Base-by-base conservation (phyloP, 2,797 vertebrate species). In the Coregonus ussuriensis region DNA sequence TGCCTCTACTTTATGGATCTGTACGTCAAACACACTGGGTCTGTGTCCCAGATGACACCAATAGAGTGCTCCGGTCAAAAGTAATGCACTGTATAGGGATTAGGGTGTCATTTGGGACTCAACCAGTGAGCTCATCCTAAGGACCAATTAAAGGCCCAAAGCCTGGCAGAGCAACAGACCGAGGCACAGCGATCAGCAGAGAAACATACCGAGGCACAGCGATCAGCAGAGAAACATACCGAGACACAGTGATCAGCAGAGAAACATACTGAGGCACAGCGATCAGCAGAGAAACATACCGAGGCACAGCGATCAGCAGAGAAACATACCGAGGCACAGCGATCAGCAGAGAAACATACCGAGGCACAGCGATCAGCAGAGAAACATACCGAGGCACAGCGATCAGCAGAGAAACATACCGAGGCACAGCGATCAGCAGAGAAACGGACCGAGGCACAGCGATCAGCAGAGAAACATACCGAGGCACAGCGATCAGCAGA, bases 181-280 rank as follows among this genome's bases (percentile, higher is more conserved):
- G 54, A 51, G 77, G 59, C 2, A 75, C 16, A 77, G 75, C 76
- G 81, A 68, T 82, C 75, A 80, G 62, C 33, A 33, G 31, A 33
- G 31, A 79, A 73, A 76, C 81, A 29, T 2, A 80, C 65, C 76
- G 54, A 51, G 77, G 59, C 2, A 75, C 16, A 77, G 75, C 76
- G 81, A 68, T 81, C 75, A 80, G 62, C 33, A 33, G 31, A 33
- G 31, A 79, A 73, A 76, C 82, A 35, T 6, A 80, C 65, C 76
- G 54, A 51, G 77, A 54, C 2, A 75, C 16, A 77, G 75, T 75
- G 81, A 68, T 82, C 75, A 80, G 62, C 33, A 33, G 31, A 33
- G 31, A 79, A 73, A 76, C 82, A 35, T 6, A 80, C 65, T 75
- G 54, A 51, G 77, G 59, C 2, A 75, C 16, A 76, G 75, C 76